Percentiles rank a stretch among this genome's conserved stretches.
Conservation (phyloP, 1,140 invertebrate genomes). For the Bombus ignitus region DNA sequence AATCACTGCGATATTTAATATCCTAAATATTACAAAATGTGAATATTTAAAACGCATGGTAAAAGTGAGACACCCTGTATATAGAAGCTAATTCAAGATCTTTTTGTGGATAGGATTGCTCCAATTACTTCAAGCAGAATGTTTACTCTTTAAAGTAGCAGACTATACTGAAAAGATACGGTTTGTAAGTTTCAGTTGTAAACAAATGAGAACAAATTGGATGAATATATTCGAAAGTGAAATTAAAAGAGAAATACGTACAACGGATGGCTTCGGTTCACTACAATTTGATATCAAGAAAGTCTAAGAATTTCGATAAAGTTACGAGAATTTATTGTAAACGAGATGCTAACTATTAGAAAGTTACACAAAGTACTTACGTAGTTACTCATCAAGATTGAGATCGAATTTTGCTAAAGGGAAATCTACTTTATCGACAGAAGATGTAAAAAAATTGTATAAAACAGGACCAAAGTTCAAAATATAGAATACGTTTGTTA, state of each 20-base stretch:
- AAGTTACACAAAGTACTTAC: background rate
- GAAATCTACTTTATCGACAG: background rate
- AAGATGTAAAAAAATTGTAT: background rate
- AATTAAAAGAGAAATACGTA: background rate
- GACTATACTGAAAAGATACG: background rate
- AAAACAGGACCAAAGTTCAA: conserved; percentile 37
- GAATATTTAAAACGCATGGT: background rate
- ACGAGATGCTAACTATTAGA: background rate
- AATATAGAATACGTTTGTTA: conserved; percentile 13
- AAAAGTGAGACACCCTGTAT: background rate
- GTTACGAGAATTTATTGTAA: background rate
- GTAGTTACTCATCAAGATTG: background rate
- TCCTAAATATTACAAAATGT: background rate
- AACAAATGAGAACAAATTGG: background rate
- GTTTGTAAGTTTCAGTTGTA: background rate
- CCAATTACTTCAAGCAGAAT: background rate
- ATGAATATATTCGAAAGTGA: background rate
- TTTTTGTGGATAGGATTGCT: background rate
- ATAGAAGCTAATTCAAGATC: background rate
- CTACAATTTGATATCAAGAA: background rate
- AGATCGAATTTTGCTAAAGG: background rate
- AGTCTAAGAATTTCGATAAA: background rate
- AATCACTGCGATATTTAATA: background rate
- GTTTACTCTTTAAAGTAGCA: background rate
- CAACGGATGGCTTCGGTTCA: background rate